Conservation (phyloP, 1,140 invertebrate species). For the Philotrypesis tridentata region DNA sequence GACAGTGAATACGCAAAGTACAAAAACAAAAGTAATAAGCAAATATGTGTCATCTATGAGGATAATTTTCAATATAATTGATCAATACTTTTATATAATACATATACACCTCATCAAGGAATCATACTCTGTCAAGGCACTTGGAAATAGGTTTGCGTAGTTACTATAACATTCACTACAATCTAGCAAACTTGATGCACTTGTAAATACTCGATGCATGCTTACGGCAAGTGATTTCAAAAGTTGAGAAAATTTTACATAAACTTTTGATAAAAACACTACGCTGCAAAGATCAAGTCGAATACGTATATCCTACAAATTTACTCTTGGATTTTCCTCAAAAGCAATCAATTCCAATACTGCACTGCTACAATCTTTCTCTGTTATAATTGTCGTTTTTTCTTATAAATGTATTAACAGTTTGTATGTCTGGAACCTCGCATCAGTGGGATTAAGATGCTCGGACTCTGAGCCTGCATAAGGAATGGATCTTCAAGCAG, state of each 20-base stretch:
- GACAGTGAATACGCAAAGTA: not conserved
- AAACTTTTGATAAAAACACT: not conserved
- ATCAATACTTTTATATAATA: conserved; percentile 23
- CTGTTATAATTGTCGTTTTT: not conserved
- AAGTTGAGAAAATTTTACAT: conserved; percentile 19
- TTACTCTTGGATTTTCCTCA: conserved; percentile 4
- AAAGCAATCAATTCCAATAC: conserved; percentile 33
- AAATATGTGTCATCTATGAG: conserved; percentile 10
- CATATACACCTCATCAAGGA: conserved; percentile 48
- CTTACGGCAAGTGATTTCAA: conserved; percentile 20
- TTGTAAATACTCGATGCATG: conserved; percentile 30
- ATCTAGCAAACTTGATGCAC: conserved; percentile 41
- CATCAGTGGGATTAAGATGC: conserved; percentile 94
- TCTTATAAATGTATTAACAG: conserved; percentile 63
- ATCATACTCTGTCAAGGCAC: conserved; percentile 45
- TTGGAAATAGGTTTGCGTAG: conserved; percentile 45
- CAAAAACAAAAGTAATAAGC: conserved; percentile 39
- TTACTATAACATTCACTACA: conserved; percentile 29
- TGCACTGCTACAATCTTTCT: conserved; percentile 18
- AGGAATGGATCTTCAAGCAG: conserved; percentile 95
- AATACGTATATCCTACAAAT: conserved; percentile 26
- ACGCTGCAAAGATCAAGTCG: conserved; percentile 1
- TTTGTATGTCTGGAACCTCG: conserved; percentile 80
- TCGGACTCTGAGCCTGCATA: conserved; percentile 91
- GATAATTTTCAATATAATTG: not conserved